phyloP scores from a whole-genome alignment of 1,140 invertebrate species.

The Vanessa atalanta region DNA sequence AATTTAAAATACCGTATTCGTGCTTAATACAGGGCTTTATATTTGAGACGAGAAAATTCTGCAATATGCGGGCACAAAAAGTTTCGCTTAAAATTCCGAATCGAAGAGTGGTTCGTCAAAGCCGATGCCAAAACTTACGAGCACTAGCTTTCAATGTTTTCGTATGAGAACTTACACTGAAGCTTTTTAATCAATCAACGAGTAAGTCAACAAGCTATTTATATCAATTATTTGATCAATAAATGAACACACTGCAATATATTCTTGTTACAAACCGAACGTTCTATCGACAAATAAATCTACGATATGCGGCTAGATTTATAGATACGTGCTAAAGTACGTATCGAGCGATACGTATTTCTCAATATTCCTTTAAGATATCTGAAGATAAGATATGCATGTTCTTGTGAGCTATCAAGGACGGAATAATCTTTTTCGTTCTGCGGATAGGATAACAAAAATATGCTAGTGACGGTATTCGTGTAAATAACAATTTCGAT shows the following conservation, averaged over 20 bases:
- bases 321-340: constrained; percentile 2
- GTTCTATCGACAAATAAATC: constrained; percentile 3
- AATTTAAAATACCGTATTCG: neutral
- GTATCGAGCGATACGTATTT: neutral
- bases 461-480: neutral
- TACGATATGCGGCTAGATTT: neutral
- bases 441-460: neutral
- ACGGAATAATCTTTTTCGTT: neutral
- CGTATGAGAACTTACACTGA: neutral
- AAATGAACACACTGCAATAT: neutral
- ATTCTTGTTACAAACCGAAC: neutral
- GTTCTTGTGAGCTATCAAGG: neutral
- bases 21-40: neutral
- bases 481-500: neutral
- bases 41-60: neutral
- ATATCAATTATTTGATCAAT: neutral
- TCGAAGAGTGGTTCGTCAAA: constrained; percentile 9
- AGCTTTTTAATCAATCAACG: neutral
- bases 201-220: neutral
- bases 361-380: constrained; percentile 8
- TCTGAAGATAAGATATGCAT: neutral
- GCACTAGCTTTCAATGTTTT: constrained; percentile 11
- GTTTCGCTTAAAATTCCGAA: constrained; percentile 3
- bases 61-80: neutral
- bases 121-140: constrained; percentile 18